phyloP scores from a whole-genome alignment of 2,797 vertebrate genomes.

The Ctenosaura bakeri region DNA sequence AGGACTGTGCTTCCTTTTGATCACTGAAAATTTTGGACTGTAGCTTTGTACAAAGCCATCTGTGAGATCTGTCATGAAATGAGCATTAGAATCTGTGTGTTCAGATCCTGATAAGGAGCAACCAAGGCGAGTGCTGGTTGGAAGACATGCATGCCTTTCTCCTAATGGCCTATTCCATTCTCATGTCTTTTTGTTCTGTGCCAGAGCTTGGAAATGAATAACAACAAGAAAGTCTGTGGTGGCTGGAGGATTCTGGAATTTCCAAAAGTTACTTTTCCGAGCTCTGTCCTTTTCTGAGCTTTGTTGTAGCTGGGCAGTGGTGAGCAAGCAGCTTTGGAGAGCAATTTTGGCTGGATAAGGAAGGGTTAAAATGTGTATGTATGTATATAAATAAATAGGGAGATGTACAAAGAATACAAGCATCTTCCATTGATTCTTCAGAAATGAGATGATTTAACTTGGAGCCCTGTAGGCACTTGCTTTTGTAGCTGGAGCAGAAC shows the following conservation, averaged over 20 bases:
- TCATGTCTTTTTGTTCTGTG: constrained; percentile 1
- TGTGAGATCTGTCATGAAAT: neutral
- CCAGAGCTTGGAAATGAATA: too few relatives aligned
- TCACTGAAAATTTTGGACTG: constrained; percentile 7
- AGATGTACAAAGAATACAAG: neutral
- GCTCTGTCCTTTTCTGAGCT: too few relatives aligned
- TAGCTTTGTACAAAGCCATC: neutral
- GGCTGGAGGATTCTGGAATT: too few relatives aligned
- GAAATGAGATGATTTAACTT: neutral
- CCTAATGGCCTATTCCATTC: neutral
- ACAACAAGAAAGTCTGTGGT: too few relatives aligned
- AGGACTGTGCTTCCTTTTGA: neutral
- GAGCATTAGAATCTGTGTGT: too few relatives aligned
- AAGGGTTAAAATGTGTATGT: too few relatives aligned
- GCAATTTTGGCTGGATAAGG: neutral
- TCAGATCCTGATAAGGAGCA: neutral
- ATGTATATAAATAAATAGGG: too few relatives aligned
- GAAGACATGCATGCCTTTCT: neutral
- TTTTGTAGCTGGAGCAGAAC: neutral
- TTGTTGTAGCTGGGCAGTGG: accelerated
- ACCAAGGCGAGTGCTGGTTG: neutral
- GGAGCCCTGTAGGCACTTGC: neutral
- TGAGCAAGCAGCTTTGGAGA: neutral
- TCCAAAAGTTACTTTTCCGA: too few relatives aligned
- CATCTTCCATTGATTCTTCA: neutral